These are phyloP conservation scores for Nothobranchius furzeri DNA, from an alignment of 2,113 vertebrate species.

Conservation along the genomic window DNA sequence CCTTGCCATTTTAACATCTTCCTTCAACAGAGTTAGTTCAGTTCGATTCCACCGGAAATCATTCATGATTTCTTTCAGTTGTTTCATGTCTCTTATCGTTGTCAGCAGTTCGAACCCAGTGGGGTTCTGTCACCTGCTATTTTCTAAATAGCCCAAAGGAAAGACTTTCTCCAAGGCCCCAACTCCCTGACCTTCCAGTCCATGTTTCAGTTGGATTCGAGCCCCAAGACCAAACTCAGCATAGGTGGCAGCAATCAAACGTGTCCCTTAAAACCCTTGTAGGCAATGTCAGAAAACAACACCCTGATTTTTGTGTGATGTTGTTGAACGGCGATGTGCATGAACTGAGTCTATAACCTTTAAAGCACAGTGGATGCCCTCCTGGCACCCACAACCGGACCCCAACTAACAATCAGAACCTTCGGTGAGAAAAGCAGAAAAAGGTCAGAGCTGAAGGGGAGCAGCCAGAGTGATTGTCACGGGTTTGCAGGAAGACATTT, in stretches of 20 bases:
- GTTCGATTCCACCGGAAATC: too few relatives aligned
- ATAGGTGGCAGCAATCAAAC: background rate
- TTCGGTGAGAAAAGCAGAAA: slow-evolving; percentile 35
- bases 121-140: background rate
- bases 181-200: background rate
- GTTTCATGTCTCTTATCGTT: too few relatives aligned
- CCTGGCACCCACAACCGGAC: slow-evolving; percentile 6
- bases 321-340: background rate
- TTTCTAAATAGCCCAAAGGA: background rate
- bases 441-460: slow-evolving; percentile 58
- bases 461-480: slow-evolving; percentile 42
- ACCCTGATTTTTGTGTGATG: background rate
- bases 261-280: background rate
- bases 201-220: background rate
- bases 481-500: slow-evolving; percentile 30
- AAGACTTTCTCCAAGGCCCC: background rate
- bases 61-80: too few relatives aligned
- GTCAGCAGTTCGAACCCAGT: too few relatives aligned
- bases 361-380: background rate
- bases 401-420: slow-evolving; percentile 34
- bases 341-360: slow-evolving; percentile 31
- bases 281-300: background rate
- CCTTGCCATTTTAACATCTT: too few relatives aligned
- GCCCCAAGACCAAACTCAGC: background rate
- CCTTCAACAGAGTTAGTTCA: too few relatives aligned